Percentiles rank a stretch among this genome's conserved stretches.
phyloP scores from a whole-genome alignment of 2,113 vertebrate species.

The Anoura caudifer region DNA sequence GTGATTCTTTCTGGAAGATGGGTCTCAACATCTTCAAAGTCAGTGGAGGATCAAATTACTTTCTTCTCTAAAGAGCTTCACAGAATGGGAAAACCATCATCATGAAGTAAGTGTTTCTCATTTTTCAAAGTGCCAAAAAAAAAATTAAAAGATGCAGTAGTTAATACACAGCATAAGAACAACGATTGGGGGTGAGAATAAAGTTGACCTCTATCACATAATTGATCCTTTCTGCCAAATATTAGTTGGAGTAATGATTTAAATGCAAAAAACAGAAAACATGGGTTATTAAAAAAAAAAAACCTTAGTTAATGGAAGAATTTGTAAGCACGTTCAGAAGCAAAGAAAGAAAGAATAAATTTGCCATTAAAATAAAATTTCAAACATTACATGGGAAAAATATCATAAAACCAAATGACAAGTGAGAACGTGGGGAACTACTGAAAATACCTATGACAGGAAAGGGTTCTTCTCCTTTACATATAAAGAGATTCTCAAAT shows the following conservation, averaged over 20 bases:
- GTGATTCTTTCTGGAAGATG: not conserved
- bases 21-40: not conserved
- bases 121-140: not conserved
- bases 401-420: not conserved
- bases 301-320: not conserved
- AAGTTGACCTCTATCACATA: not conserved
- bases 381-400: not conserved
- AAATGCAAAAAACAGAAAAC: not conserved
- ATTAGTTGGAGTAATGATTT: not conserved
- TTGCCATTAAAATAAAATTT: slow-evolving; percentile 23
- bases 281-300: not conserved
- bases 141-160: not conserved
- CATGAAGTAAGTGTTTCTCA: not conserved
- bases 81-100: not conserved
- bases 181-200: not conserved
- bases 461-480: not conserved
- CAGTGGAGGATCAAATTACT: slow-evolving; percentile 1
- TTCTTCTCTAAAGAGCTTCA: slow-evolving; percentile 2
- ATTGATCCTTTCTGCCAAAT: not conserved
- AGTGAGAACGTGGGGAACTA: not conserved
- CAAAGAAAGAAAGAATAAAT: not conserved
- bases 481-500: not conserved
- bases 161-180: not conserved
- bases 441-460: not conserved
- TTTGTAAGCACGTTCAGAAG: not conserved